phyloP scores from a whole-genome alignment of 2,113 vertebrate species.

The Progne subis region DNA sequence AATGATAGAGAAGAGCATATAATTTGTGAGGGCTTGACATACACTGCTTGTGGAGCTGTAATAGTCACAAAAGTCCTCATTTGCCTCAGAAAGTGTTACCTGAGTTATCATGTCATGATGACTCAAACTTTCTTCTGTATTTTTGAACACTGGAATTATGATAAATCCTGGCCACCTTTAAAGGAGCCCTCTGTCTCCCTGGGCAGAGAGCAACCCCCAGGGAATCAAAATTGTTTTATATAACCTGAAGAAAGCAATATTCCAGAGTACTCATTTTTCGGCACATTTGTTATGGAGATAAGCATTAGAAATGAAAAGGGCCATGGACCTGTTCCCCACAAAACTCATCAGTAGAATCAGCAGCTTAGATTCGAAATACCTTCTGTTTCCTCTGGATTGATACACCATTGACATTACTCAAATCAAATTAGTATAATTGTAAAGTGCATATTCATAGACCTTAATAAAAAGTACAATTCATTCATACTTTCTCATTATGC shows the following conservation, averaged over 20 bases:
- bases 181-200: background rate
- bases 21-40: background rate
- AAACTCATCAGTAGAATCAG: background rate
- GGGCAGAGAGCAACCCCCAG: background rate
- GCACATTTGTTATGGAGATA: background rate
- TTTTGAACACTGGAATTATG: background rate
- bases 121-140: background rate
- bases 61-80: background rate
- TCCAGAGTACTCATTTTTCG: background rate
- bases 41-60: background rate
- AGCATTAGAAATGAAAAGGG: background rate
- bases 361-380: background rate
- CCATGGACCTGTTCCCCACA: background rate
- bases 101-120: background rate
- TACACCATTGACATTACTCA: background rate
- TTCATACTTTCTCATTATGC: background rate
- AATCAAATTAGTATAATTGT: background rate
- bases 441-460: background rate
- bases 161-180: background rate
- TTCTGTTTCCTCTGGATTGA: background rate
- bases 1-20: background rate
- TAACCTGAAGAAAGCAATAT: background rate
- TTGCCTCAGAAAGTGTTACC: background rate
- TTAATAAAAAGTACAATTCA: background rate
- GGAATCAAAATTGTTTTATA: background rate